Evolutionary conservation across 1,140 invertebrate genomes (phyloP).

Genomic region (Brachionus paranguensis): DNA sequence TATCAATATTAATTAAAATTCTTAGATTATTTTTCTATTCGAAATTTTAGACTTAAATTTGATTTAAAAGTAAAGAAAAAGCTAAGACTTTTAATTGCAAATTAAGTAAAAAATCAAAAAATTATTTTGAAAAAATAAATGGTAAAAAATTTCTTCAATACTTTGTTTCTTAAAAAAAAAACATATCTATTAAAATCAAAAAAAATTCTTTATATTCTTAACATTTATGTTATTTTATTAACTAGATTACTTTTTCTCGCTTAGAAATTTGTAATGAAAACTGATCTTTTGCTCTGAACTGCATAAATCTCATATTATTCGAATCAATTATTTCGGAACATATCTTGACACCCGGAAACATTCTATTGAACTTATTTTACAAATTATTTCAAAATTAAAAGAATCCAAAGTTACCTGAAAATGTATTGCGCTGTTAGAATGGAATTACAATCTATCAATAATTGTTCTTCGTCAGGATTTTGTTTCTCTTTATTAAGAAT

Average conservation of each 20-base stretch:
- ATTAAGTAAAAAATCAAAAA: background rate
- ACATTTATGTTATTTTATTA: background rate
- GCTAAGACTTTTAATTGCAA: background rate
- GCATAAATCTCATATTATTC: conserved; percentile 98
- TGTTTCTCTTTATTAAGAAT: conserved; percentile 96
- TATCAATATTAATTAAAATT: too few species aligned
- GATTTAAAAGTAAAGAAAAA: too few species aligned
- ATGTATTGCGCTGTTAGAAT: conserved; percentile 97
- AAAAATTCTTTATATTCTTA: background rate
- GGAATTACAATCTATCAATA: conserved; percentile 90
- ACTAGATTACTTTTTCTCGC: conserved; percentile 85
- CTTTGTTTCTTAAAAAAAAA: background rate
- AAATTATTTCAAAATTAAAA: too few species aligned
- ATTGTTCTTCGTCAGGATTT: conserved; percentile 89
- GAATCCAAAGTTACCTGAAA: conserved; percentile 72
- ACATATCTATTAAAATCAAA: background rate
- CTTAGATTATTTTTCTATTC: too few species aligned
- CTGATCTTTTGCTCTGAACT: conserved; percentile 91
- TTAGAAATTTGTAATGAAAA: conserved; percentile 92
- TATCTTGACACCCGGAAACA: conserved; percentile 93
- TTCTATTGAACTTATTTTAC: conserved; percentile 61
- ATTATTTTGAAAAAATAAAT: background rate
- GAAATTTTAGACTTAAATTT: too few species aligned
- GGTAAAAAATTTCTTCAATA: background rate
- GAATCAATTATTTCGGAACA: conserved; percentile 94